Evolutionary conservation across 2,797 vertebrate genomes (phyloP), one percentile per base, ranked within the genome.

Genomic region (Morelia viridis): DNA sequence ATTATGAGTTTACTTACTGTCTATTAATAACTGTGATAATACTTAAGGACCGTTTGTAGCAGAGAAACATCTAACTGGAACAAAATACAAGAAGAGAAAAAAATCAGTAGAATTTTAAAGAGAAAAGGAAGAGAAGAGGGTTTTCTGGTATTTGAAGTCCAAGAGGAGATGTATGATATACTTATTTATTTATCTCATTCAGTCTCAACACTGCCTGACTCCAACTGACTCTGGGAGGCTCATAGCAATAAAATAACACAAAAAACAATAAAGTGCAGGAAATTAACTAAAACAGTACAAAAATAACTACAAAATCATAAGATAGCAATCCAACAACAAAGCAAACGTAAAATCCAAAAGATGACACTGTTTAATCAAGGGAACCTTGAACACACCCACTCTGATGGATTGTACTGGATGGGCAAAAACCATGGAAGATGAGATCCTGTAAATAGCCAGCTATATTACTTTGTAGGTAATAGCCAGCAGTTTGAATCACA

Each of bases 1-100:
- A 94, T 95, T 93, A 88, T 89, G 9, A 95, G 85, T 92, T 91
- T 86, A 85, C 83, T 93, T 95, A 91, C 89, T 94, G 96, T 95
- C 80, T 94, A 64, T 31, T 94, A 93, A 91, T 93, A 95, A 41
- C 0, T 15, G 87, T 71, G 92, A 76, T 94, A 93, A 83, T 94
- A 68, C 95, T 96, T 95, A 84, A 95, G 91, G 94, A 94, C 50
- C 53, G 0, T 95, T 96, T 94, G 35, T 76, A 94, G 92, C 83
- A 58, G 83, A 93, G 91, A 61, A 83, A 13, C 24, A 35, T 1
- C 76, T 19, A 86, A 88, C 17, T 92, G 61, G 3, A 88, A 17
- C 0, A 0, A 1, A 50, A 60, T 46, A 62, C 76, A 11, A 35
- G 61, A 53, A 11, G 2, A 10, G 53, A 10, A 10, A 65, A 76